phyloP scores from a whole-genome alignment of 2,113 vertebrate species.

The Plecotus auritus region DNA sequence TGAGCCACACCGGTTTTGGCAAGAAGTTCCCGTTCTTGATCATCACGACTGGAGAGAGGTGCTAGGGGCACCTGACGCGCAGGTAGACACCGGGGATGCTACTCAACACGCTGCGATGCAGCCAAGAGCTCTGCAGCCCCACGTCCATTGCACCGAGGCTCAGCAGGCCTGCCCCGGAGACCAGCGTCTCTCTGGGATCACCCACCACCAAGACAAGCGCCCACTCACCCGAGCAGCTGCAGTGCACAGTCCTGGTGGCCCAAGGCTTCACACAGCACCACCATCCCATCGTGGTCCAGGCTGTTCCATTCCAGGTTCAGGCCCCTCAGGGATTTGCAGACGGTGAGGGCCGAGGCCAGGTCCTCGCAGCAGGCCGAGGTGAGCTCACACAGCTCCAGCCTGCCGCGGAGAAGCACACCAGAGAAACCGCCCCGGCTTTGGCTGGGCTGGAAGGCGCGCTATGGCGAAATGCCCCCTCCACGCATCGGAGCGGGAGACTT shows the following conservation, averaged over 20 bases:
- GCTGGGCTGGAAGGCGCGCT: background rate
- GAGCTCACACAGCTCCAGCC: background rate
- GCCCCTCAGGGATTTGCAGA: background rate
- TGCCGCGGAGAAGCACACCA: background rate
- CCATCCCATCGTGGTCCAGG: background rate
- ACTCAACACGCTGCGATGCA: too few relatives aligned
- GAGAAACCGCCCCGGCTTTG: background rate
- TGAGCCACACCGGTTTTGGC: too few relatives aligned
- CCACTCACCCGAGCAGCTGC: background rate
- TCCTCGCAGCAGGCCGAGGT: background rate
- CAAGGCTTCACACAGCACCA: background rate
- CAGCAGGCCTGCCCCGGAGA: rapidly evolving
- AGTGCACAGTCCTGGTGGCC: background rate
- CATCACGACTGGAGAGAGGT: too few relatives aligned
- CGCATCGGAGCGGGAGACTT: background rate
- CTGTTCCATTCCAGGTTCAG: background rate
- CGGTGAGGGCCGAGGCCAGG: background rate
- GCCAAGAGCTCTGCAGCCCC: background rate
- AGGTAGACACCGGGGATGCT: background rate
- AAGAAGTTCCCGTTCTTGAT: background rate
- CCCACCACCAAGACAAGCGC: rapidly evolving
- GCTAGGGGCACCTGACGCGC: rapidly evolving
- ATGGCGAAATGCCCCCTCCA: rapidly evolving
- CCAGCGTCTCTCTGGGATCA: background rate
- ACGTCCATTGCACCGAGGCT: rapidly evolving